A percentile compares a stretch with the other conserved stretches of the same genome.
Evolutionary conservation across 1,140 invertebrate species (phyloP).

Genomic region (Goniozus legneri): DNA sequence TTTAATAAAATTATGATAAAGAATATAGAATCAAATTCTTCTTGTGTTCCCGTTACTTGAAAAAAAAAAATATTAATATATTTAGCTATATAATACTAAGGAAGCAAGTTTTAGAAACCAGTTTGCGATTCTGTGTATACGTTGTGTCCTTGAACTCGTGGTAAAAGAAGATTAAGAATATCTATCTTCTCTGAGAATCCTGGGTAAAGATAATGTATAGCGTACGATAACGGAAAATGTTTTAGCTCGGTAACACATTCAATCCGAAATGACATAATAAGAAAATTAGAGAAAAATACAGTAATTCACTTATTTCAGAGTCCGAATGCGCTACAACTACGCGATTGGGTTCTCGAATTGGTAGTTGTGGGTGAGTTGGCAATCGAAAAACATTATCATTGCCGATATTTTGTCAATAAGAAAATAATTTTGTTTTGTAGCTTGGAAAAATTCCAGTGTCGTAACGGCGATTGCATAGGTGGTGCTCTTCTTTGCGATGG

Average conservation of each 20-base stretch:
- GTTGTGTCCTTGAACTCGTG: slow-evolving; percentile 18
- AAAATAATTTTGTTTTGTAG: slow-evolving; percentile 12
- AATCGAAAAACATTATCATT: too few species aligned
- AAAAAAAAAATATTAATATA: too few species aligned
- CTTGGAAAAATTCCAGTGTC: slow-evolving; percentile 33
- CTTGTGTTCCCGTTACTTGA: too few species aligned
- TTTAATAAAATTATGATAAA: too few species aligned
- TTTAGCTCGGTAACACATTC: background rate
- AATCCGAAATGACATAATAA: background rate
- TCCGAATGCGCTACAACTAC: too few species aligned
- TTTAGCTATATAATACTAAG: too few species aligned
- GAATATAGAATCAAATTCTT: too few species aligned
- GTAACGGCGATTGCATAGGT: slow-evolving; percentile 39
- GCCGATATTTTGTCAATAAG: too few species aligned
- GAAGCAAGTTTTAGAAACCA: slow-evolving; percentile 14
- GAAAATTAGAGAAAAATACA: background rate
- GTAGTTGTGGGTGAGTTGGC: too few species aligned
- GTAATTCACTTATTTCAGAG: background rate
- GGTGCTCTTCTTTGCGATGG: slow-evolving; percentile 56
- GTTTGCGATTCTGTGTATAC: slow-evolving; percentile 4
- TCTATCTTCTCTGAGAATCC: background rate
- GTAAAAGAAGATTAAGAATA: slow-evolving; percentile 5
- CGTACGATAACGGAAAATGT: slow-evolving; percentile 15
- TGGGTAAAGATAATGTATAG: background rate
- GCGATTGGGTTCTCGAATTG: too few species aligned